Evolutionary conservation across 2,113 vertebrate species (phyloP).

Genomic region (Pollachius pollachius): DNA sequence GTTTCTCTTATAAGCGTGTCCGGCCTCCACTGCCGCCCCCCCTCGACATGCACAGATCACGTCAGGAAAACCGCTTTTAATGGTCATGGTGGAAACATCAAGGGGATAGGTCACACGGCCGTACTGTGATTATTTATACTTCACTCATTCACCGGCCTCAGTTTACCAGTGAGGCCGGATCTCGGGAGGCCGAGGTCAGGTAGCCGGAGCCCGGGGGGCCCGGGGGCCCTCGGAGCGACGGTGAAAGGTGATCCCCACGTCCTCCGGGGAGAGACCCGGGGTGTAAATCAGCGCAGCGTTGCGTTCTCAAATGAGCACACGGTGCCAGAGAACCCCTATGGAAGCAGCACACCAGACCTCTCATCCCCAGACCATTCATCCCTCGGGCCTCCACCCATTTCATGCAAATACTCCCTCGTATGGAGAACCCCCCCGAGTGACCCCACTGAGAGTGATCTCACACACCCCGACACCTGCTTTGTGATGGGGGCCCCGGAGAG

Average conservation of each 20-base stretch:
- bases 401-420: constrained; percentile 34
- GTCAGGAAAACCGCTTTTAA: not conserved
- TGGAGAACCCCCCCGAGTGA: not conserved
- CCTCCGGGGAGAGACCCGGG: constrained; percentile 37
- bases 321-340: constrained; percentile 57
- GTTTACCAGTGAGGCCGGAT: constrained; percentile 24
- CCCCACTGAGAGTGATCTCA: too few relatives aligned
- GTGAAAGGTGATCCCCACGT: constrained; percentile 49
- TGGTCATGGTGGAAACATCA: too few relatives aligned
- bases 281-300: constrained; percentile 55
- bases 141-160: too few relatives aligned
- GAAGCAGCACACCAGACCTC: constrained; percentile 36
- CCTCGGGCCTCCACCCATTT: not conserved
- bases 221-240: constrained; percentile 31
- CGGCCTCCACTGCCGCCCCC: constrained; percentile 20
- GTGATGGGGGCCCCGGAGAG: constrained; percentile 26
- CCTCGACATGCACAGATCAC: not conserved
- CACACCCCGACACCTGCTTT: constrained; percentile 54
- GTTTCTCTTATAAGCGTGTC: constrained; percentile 19
- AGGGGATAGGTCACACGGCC: too few relatives aligned
- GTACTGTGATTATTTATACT: too few relatives aligned
- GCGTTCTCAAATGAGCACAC: constrained; percentile 54
- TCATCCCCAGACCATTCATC: constrained; percentile 35
- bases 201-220: constrained; percentile 30
- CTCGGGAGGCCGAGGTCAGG: constrained; percentile 42